A percentile compares a stretch with the other conserved stretches of the same genome.
phyloP scores from a whole-genome alignment of 2,797 vertebrate genomes.

The Agapornis canus region DNA sequence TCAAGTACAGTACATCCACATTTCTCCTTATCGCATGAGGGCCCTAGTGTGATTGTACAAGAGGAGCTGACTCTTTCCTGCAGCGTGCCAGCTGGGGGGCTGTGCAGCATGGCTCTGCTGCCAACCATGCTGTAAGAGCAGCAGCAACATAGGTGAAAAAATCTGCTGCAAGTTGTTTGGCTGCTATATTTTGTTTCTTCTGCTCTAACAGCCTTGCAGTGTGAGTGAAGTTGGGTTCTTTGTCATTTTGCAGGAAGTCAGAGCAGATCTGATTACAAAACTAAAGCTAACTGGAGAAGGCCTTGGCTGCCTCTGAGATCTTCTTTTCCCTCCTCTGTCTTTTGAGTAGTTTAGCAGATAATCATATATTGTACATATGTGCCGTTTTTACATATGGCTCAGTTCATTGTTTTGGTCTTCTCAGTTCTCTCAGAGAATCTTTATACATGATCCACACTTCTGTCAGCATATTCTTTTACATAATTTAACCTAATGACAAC shows the following conservation, averaged over 20 bases:
- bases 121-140: neutral
- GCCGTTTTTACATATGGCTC: neutral
- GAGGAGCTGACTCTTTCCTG: neutral
- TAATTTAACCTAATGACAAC: neutral
- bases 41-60: fast-evolving
- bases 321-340: neutral
- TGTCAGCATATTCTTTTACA: neutral
- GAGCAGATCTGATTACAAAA: neutral
- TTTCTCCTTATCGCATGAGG: fast-evolving
- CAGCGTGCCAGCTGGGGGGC: fast-evolving
- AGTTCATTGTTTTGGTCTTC: neutral
- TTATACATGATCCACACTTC: neutral
- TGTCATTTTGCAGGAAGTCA: neutral
- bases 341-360: neutral
- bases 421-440: neutral
- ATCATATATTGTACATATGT: neutral
- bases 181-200: neutral
- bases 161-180: neutral
- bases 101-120: neutral
- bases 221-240: neutral
- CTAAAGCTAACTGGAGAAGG: neutral
- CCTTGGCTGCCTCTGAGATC: neutral
- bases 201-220: neutral
- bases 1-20: neutral
- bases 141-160: fast-evolving